Conservation (phyloP, 2,113 vertebrate species). For the Ahaetulla prasina region DNA sequence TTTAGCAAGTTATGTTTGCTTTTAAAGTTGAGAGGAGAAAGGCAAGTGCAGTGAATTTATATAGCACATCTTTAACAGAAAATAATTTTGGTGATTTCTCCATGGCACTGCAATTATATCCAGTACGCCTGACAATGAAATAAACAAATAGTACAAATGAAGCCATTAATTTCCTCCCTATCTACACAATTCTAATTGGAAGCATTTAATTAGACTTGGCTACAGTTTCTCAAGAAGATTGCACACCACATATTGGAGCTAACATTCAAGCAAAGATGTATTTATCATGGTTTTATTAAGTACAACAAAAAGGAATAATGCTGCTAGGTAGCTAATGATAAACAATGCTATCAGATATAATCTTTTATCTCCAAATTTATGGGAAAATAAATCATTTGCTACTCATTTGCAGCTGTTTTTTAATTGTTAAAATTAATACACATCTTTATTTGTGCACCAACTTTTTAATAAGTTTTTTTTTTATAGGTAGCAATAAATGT, state of each 20-base stretch:
- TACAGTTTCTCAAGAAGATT: slow-evolving; percentile 61
- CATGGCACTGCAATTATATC: slow-evolving; percentile 66
- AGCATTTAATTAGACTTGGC: slow-evolving; percentile 70
- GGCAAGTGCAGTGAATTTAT: slow-evolving; percentile 48
- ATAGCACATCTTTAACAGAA: slow-evolving; percentile 56
- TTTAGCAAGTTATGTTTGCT: slow-evolving; percentile 53
- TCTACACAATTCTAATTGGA: slow-evolving; percentile 74
- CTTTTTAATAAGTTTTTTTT: slow-evolving; percentile 60
- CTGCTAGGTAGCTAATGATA: slow-evolving; percentile 54
- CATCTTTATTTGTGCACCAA: slow-evolving; percentile 62
- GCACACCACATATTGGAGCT: slow-evolving; percentile 47
- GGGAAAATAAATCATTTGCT: slow-evolving; percentile 67
- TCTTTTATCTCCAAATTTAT: slow-evolving; percentile 66
- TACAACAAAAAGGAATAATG: slow-evolving; percentile 49
- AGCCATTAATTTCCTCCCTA: slow-evolving; percentile 69
- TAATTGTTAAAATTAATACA: slow-evolving; percentile 72
- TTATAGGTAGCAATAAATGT: slow-evolving; percentile 65
- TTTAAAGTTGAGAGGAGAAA: slow-evolving; percentile 28
- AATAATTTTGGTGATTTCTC: slow-evolving; percentile 67
- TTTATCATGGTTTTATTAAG: slow-evolving; percentile 63
- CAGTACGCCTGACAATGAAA: slow-evolving; percentile 62
- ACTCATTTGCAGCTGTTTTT: slow-evolving; percentile 68
- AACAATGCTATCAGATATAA: slow-evolving; percentile 57
- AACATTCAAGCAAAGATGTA: slow-evolving; percentile 41
- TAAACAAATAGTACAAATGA: slow-evolving; percentile 73